Conservation (phyloP, 2,888 invertebrate genomes). For the Drosophila gaucha region DNA sequence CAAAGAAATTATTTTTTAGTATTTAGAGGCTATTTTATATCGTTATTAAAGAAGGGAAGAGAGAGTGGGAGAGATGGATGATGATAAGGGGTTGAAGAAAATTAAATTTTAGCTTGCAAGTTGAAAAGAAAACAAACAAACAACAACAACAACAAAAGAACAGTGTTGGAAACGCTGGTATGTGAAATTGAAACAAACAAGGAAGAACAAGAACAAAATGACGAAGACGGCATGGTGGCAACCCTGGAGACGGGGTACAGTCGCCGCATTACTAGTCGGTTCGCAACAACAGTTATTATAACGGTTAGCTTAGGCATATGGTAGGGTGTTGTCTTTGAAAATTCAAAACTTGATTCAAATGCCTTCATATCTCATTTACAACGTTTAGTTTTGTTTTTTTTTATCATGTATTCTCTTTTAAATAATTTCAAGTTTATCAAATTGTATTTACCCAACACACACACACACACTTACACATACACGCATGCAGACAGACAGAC, state of each 20-base stretch:
- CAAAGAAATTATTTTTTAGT: constrained; percentile 81
- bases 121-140: constrained; percentile 18
- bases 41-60: constrained; percentile 69
- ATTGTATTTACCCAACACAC: constrained; percentile 21
- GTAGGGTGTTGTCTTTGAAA: constrained; percentile 31
- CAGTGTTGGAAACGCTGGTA: constrained; percentile 13
- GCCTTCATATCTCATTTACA: constrained; percentile 21
- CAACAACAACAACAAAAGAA: constrained; percentile 9
- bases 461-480: constrained; percentile 5
- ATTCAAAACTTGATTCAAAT: constrained; percentile 25
- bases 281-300: constrained; percentile 13
- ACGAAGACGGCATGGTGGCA: not conserved
- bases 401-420: not conserved
- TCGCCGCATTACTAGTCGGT: constrained; percentile 4
- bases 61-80: constrained; percentile 1
- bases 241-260: constrained; percentile 11
- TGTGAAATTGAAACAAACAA: constrained; percentile 15
- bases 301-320: constrained; percentile 31
- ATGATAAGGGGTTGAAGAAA: constrained; percentile 20
- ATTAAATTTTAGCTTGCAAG: constrained; percentile 54
- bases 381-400: constrained; percentile 13
- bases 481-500: constrained; percentile 16
- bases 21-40: constrained; percentile 84
- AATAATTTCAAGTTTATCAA: constrained; percentile 19
- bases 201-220: no score